Conservation (phyloP, 1,140 invertebrate genomes). For the Hesperophylax magnus region DNA sequence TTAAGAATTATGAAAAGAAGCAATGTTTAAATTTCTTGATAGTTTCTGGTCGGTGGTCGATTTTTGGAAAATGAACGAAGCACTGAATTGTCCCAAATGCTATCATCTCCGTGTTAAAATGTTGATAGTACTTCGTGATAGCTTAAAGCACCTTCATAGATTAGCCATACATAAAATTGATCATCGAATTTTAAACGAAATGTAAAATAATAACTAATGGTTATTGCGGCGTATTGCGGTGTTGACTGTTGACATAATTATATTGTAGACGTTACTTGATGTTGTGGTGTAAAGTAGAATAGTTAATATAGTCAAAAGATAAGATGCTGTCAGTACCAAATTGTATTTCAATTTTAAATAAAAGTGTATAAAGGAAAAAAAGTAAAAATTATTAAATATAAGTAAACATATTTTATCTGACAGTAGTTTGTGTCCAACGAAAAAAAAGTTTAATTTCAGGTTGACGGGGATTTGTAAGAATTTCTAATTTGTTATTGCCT, state of each 20-base stretch:
- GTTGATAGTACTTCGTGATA: constrained; percentile 55
- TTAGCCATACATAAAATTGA: constrained; percentile 58
- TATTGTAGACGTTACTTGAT: constrained; percentile 70
- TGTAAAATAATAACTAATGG: constrained; percentile 61
- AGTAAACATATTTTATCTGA: not conserved
- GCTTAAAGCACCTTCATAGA: constrained; percentile 56
- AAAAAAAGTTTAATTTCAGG: not conserved
- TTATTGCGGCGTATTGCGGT: constrained; percentile 70
- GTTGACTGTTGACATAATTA: constrained; percentile 71
- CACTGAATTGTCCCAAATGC: not conserved
- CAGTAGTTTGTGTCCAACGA: constrained; percentile 8
- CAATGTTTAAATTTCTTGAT: too few relatives aligned
- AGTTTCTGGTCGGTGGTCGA: not conserved
- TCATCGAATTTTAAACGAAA: constrained; percentile 64
- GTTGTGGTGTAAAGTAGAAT: constrained; percentile 72
- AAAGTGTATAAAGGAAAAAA: too few relatives aligned
- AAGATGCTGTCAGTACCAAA: constrained; percentile 48
- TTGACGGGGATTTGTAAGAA: too few relatives aligned
- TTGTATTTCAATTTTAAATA: not conserved
- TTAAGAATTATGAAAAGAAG: too few relatives aligned
- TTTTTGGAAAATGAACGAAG: not conserved
- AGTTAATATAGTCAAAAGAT: constrained; percentile 59
- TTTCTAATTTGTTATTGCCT: too few relatives aligned
- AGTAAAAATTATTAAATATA: not conserved
- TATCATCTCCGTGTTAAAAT: constrained; percentile 39